Base-by-base conservation (phyloP, 2,797 vertebrate species). In the Catostomus latipinnis region DNA sequence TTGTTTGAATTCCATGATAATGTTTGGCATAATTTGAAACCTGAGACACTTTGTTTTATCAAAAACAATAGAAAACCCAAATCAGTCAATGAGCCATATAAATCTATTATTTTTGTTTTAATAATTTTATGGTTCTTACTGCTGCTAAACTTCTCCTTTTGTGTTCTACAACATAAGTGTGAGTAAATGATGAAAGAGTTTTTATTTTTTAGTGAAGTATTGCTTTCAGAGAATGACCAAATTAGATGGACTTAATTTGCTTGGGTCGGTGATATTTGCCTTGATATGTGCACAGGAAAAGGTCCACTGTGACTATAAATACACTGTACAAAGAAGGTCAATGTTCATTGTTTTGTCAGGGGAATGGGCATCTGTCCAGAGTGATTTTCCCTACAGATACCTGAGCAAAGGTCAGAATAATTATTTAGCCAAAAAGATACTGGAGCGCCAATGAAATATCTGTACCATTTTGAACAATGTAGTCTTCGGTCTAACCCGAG, bases 391-490 rank as follows among this genome's bases (percentile, higher is more conserved):
- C 74, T 76, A 53, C 5, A 68, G 63, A 61, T 53, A 75, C 50
- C 61, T 75, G 73, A 76, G 18, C 16, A 76, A 76, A 76, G 65
- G 65, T 68, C 65, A 76, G 65, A 76, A 50, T 60, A 50, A 76
- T 58, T 50, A 76, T 18, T 46, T 14, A 66, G 50, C 3, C 61
- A 46, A 14, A 65, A 53, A 50, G 18, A 43, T 67, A 57, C 43
- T 34, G 1, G 14, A 57, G 65, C 45, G 50, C 16, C 46, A 76
- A 9, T 58, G 45, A 53, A 68, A 58, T 58, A 68, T 67, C 14
- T 11, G 6, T 2, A 6, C 6, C 45, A 6, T 58, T 43, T 63
- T 63, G 22, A 6, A 58, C 16, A 12, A 5, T 14, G 22, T 73
- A 50, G 9, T 6, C 1, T 50, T 45, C 1, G 8, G 49, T 12